Evolutionary conservation across 30 jellyfish, hydroid and myxozoan species (phyloP), one percentile per base, ranked within the genome.

Genomic region (Aurelia sp.): DNA sequence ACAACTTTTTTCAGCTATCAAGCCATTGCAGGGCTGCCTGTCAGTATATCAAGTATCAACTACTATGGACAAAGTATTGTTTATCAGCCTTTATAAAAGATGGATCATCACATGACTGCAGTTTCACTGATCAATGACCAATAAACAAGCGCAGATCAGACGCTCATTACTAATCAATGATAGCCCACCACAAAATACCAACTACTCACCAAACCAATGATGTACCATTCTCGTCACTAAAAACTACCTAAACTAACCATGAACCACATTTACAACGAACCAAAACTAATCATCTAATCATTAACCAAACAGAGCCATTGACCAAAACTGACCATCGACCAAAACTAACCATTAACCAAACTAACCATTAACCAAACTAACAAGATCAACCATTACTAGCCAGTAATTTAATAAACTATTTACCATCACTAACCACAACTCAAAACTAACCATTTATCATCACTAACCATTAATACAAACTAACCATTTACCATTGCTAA

Each of bases 401-500:
- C n/a, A 48, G 5, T 44, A 71, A 71, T 4, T 27, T 0, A 27
- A 1, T 27, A 27, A 27, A 27, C 33, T 27, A 27, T n/a, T n/a
- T n/a, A 27, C 33, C 33, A 27, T 27, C 2, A 27, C 65, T 8
- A 73, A 47, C 17, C 60, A 50, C 51, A 50, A 73, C 50, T 72
- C 18, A 30, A 18, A 16, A 7, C 61, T 76, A 64, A 18, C 20
- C 22, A 79, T 53, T 13, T 9, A 18, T 72, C 9, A 27, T 0
- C 1, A 5, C 33, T 0, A n/a, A 21, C 77, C 16, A 47, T 22
- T 41, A 70, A 70, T 30, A 1, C n/a, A 30, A 15, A 11, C 63
- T 4, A 72, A 40, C 30, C 68, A 48, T 66, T 72, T 38, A 72
- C 84, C 18, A 27, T 0, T 22, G 18, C 60, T 75, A 79, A 17